Evolutionary conservation across 53 echinoderm and acorn worm species (phyloP).

Genomic region (Hippasteria phrygiana): DNA sequence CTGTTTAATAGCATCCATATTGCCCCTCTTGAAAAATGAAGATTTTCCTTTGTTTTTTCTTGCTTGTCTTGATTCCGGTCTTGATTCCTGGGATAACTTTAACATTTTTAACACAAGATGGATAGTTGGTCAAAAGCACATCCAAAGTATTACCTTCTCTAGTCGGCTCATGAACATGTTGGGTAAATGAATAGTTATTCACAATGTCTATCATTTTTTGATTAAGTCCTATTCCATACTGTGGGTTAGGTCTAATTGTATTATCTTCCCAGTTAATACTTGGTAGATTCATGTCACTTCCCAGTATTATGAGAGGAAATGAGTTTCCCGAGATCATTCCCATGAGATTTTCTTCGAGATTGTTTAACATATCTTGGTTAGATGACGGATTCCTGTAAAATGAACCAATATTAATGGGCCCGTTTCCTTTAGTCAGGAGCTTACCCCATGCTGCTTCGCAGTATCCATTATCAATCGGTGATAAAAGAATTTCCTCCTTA

Average conservation of each 20-base stretch:
- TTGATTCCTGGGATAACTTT: too few relatives aligned
- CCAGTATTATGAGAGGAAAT: neutral
- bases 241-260: constrained; percentile 16
- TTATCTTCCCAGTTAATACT: constrained; percentile 16
- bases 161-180: too few relatives aligned
- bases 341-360: too few relatives aligned
- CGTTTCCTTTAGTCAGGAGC: constrained; percentile 41
- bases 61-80: too few relatives aligned
- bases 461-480: constrained; percentile 20
- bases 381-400: constrained; percentile 55
- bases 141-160: too few relatives aligned
- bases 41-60: too few relatives aligned
- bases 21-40: too few relatives aligned
- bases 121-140: too few relatives aligned
- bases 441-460: constrained; percentile 28
- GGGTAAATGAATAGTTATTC: too few relatives aligned
- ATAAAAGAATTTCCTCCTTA: constrained; percentile 16
- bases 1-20: too few relatives aligned
- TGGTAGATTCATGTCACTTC: constrained; percentile 10
- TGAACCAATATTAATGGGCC: constrained; percentile 40
- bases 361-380: neutral
- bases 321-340: neutral
- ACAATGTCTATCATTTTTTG: too few relatives aligned
- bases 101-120: too few relatives aligned
- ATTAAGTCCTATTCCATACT: constrained; percentile 39